Evolutionary conservation across 2,113 vertebrate species (phyloP).

Genomic region (Sorex araneus): DNA sequence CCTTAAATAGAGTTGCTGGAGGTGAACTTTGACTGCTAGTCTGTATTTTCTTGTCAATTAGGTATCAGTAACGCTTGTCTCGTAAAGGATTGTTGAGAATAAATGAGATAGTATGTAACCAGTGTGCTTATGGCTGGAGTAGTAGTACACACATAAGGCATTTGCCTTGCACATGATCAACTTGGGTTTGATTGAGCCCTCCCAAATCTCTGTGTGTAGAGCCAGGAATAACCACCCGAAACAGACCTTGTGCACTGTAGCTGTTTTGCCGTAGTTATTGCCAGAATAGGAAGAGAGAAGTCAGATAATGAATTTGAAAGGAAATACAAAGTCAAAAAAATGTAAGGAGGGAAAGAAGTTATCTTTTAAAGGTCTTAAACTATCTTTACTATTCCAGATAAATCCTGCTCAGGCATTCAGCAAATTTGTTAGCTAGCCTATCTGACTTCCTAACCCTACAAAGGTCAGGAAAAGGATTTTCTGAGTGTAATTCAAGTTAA

Average conservation of each 20-base stretch:
- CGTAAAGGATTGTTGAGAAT: neutral
- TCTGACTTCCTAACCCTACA: neutral
- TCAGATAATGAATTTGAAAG: conserved; percentile 40
- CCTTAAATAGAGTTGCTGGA: too few species aligned
- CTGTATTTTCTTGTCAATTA: neutral
- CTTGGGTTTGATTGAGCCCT: too few species aligned
- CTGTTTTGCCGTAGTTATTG: neutral
- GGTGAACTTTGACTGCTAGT: neutral
- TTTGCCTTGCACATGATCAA: too few species aligned
- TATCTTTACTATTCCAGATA: conserved; percentile 35
- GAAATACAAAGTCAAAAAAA: neutral
- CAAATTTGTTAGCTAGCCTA: neutral
- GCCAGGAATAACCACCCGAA: neutral
- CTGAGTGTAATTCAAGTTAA: conserved; percentile 14
- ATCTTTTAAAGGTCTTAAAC: conserved; percentile 54
- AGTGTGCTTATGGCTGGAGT: neutral
- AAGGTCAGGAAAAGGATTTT: conserved; percentile 38
- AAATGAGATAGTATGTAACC: neutral
- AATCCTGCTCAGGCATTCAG: neutral
- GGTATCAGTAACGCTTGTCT: neutral
- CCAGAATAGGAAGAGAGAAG: neutral
- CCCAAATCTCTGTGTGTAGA: too few species aligned
- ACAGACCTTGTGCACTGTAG: neutral
- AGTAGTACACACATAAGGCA: too few species aligned
- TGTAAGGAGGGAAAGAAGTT: neutral